Conservation (phyloP, 2,797 vertebrate species). For the Cryptoblepharus egeriae region DNA sequence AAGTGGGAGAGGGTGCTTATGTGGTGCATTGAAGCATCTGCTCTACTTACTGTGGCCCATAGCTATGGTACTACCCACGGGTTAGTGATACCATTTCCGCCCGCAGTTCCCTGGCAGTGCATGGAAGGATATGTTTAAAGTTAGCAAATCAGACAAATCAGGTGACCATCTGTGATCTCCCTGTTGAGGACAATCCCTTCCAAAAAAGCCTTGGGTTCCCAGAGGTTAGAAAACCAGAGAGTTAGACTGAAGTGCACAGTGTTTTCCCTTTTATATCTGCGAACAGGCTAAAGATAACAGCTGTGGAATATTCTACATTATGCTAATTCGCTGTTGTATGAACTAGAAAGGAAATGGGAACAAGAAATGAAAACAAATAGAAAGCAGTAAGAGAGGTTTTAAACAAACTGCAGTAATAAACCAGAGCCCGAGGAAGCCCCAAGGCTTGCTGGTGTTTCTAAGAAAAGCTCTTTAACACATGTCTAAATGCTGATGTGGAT, state of each 20-base stretch:
- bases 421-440: background rate
- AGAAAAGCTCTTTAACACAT: slow-evolving; percentile 25
- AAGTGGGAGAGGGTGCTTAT: too few relatives aligned
- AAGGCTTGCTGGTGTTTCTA: background rate
- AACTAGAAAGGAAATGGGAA: slow-evolving; percentile 36
- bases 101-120: too few relatives aligned
- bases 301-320: slow-evolving; percentile 23
- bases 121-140: background rate
- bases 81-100: too few relatives aligned
- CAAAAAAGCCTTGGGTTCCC: too few relatives aligned
- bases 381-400: slow-evolving; percentile 41
- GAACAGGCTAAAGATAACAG: slow-evolving; percentile 26
- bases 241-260: slow-evolving; percentile 6
- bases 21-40: too few relatives aligned
- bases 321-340: slow-evolving; percentile 28
- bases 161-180: background rate
- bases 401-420: slow-evolving; percentile 16
- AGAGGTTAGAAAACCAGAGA: background rate
- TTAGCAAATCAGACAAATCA: background rate
- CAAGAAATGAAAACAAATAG: slow-evolving; percentile 45
- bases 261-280: slow-evolving; percentile 42
- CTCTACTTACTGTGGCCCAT: too few relatives aligned
- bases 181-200: background rate
- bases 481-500: slow-evolving; percentile 35
- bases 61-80: too few relatives aligned